Evolutionary conservation across 2,113 vertebrate genomes (phyloP).

Genomic region (Cottus gobio): DNA sequence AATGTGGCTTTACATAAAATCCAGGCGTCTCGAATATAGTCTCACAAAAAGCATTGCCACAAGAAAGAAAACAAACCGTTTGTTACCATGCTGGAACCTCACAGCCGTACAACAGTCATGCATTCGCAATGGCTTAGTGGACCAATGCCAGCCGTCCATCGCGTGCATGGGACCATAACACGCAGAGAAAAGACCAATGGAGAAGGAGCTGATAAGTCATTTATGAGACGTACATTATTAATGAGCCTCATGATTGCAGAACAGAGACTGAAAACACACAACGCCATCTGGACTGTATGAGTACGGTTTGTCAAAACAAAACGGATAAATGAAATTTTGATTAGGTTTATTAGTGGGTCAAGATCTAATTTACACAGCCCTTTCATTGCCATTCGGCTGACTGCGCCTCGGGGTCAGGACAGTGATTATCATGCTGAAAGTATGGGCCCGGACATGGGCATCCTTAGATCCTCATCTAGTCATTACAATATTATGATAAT

Average conservation of each 20-base stretch:
- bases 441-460: conserved; percentile 40
- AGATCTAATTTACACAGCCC: conserved; percentile 82
- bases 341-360: conserved; percentile 87
- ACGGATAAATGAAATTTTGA: conserved; percentile 91
- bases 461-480: conserved; percentile 23
- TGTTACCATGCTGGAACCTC: conserved; percentile 38
- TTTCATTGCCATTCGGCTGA: conserved; percentile 84
- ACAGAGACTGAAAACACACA: conserved; percentile 81
- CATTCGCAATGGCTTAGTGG: conserved; percentile 44
- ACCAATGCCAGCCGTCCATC: conserved; percentile 72
- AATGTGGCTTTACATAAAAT: conserved; percentile 41
- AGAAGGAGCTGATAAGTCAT: conserved; percentile 81
- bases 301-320: conserved; percentile 87
- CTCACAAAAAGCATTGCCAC: conserved; percentile 37
- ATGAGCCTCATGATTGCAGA: conserved; percentile 85
- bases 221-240: conserved; percentile 87
- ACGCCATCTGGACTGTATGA: conserved; percentile 87
- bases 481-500: conserved; percentile 60
- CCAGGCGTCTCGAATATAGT: conserved; percentile 26
- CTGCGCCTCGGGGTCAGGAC: conserved; percentile 72
- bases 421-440: conserved; percentile 76
- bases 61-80: conserved; percentile 44
- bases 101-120: conserved; percentile 9
- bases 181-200: conserved; percentile 59
- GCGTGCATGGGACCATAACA: conserved; percentile 70